A percentile compares a stretch with the other conserved stretches of the same genome.
Conservation (phyloP, 2,888 invertebrate genomes). For the Phytoseiulus persimilis region DNA sequence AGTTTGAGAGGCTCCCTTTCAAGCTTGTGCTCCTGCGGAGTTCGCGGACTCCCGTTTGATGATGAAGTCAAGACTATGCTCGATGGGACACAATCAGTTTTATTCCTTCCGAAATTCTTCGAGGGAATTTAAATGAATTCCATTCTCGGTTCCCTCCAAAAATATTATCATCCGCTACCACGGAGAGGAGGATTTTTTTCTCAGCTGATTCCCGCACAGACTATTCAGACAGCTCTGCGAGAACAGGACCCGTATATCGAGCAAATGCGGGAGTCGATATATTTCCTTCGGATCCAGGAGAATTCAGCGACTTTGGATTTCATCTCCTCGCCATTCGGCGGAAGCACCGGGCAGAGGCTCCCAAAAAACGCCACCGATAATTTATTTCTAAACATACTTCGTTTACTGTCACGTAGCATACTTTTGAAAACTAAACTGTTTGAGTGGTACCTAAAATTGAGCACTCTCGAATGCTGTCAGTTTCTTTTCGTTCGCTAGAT, state of each 20-base stretch:
- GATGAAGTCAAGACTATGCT: neutral
- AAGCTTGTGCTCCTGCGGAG: too few relatives aligned
- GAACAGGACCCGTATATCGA: too few relatives aligned
- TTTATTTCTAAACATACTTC: neutral
- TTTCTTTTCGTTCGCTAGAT: neutral
- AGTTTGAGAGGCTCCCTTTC: too few relatives aligned
- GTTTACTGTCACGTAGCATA: neutral
- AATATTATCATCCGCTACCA: too few relatives aligned
- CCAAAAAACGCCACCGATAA: neutral
- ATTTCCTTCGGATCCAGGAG: too few relatives aligned
- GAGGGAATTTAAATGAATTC: too few relatives aligned
- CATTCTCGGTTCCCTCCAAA: neutral
- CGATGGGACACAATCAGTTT: neutral
- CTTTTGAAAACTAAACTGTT: neutral
- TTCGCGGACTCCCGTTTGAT: too few relatives aligned
- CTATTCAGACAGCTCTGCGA: too few relatives aligned
- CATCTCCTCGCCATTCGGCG: neutral
- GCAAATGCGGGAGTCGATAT: too few relatives aligned
- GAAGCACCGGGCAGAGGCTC: neutral
- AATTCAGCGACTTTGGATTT: too few relatives aligned
- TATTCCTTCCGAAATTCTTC: neutral
- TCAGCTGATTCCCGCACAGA: too few relatives aligned
- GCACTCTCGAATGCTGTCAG: neutral
- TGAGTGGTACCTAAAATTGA: neutral
- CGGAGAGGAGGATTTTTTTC: too few relatives aligned